Conservation (phyloP, 2,113 vertebrate genomes). For the Naja naja region DNA sequence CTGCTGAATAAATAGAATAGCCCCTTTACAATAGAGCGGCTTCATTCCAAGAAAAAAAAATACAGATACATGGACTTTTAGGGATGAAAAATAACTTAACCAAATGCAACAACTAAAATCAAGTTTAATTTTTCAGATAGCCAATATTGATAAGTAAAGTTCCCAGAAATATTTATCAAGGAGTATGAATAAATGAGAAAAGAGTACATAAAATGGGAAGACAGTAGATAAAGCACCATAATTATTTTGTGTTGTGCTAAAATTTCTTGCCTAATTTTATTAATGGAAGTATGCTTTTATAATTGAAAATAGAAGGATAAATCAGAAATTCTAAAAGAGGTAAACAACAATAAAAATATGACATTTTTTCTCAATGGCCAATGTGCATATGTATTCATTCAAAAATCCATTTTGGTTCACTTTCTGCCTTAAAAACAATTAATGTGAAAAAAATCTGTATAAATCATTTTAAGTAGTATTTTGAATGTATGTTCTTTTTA, state of each 20-base stretch:
- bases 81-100: not conserved
- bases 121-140: not conserved
- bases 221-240: not conserved
- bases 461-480: not conserved
- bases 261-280: not conserved
- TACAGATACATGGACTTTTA: not conserved
- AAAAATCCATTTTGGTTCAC: not conserved
- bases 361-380: not conserved
- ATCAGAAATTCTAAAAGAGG: not conserved
- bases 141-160: not conserved
- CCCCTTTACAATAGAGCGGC: not conserved
- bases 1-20: constrained; percentile 16
- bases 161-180: not conserved
- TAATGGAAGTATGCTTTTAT: not conserved
- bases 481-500: not conserved
- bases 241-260: not conserved
- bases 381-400: not conserved
- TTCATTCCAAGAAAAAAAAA: constrained; percentile 14
- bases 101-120: not conserved
- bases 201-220: not conserved
- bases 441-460: not conserved
- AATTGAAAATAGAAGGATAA: not conserved
- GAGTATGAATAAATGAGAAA: not conserved
- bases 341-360: not conserved
- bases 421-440: not conserved